Evolutionary conservation across 2,797 vertebrate genomes (phyloP).

Genomic region (Pantherophis alleghaniensis): DNA sequence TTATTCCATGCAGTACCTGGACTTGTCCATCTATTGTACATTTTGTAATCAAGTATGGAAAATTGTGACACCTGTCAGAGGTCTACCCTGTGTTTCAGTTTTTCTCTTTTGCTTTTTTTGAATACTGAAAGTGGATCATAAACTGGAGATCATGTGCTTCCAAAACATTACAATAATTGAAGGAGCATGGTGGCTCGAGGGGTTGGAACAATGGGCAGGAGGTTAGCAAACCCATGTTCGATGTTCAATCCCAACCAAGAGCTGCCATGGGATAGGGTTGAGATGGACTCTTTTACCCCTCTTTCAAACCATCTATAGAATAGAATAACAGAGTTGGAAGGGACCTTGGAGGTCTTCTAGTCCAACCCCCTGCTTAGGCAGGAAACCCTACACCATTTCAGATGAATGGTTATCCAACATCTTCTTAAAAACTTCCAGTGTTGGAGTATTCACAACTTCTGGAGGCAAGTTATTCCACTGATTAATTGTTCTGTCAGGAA

Average conservation of each 20-base stretch:
- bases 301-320: too few relatives aligned
- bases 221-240: not conserved
- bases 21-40: not conserved
- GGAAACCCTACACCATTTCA: too few relatives aligned
- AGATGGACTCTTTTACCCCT: not conserved
- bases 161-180: not conserved
- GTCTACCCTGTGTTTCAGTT: not conserved
- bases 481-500: too few relatives aligned
- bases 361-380: too few relatives aligned
- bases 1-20: too few relatives aligned
- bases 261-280: not conserved
- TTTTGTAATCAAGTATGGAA: not conserved
- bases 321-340: too few relatives aligned
- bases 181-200: not conserved
- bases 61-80: not conserved
- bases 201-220: not conserved
- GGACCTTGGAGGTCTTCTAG: too few relatives aligned
- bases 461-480: too few relatives aligned
- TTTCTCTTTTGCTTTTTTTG: not conserved
- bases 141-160: not conserved
- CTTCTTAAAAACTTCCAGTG: too few relatives aligned
- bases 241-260: too few relatives aligned
- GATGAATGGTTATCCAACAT: too few relatives aligned
- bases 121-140: not conserved
- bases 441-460: too few relatives aligned